Evolutionary conservation across 2,113 vertebrate species (phyloP).

Genomic region (Ophiodon elongatus): DNA sequence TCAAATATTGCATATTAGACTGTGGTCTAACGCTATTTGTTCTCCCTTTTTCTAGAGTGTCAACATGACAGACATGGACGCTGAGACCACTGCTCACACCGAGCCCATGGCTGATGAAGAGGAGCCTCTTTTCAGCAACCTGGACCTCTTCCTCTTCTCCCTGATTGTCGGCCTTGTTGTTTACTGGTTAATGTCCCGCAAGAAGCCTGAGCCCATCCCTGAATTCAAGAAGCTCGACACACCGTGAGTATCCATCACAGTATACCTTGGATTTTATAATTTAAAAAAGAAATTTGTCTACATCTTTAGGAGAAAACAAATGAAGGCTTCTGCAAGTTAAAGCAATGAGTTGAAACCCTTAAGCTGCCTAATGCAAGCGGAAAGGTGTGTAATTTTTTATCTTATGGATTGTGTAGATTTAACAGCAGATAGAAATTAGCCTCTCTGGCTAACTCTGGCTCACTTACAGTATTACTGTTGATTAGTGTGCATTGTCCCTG

Average conservation of each 20-base stretch:
- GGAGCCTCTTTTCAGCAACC: slow-evolving; percentile 88
- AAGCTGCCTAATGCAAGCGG: no score
- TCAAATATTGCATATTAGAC: no score
- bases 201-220: slow-evolving; percentile 91
- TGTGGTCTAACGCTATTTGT: neutral
- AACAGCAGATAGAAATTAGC: no score
- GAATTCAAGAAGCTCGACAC: slow-evolving; percentile 90
- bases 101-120: slow-evolving; percentile 75
- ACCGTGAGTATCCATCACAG: slow-evolving; percentile 78
- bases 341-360: neutral
- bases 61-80: slow-evolving; percentile 79
- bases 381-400: neutral
- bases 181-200: slow-evolving; percentile 94
- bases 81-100: slow-evolving; percentile 62
- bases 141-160: slow-evolving; percentile 91
- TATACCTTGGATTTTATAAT: neutral
- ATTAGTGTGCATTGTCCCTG: no score
- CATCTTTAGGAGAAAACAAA: neutral
- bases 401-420: neutral
- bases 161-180: slow-evolving; percentile 89
- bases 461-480: no score
- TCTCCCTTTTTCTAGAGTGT: slow-evolving; percentile 30
- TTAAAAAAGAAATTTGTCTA: neutral
- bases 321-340: neutral
- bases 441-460: no score